Evolutionary conservation across 2,797 vertebrate species (phyloP), one percentile per base, ranked within the genome.

Genomic region (Eulemur coronatus): DNA sequence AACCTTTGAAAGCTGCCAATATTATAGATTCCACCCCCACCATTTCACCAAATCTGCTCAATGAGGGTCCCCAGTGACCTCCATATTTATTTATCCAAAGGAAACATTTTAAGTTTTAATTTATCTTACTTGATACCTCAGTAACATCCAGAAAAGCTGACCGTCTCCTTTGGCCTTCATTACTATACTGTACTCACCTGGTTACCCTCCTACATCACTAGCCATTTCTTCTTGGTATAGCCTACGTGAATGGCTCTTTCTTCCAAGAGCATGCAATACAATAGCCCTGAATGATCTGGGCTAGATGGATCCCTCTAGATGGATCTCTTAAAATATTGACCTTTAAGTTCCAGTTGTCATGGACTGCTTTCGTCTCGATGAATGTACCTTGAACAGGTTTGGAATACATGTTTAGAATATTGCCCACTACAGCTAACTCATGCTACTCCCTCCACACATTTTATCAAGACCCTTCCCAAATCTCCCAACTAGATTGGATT

Each of bases 41-140:
- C 75, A 26, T 75, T 89, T 87, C 70, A 92, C 57, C 85, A 96
- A 65, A 97, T 87, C 94, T 93, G 94, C 89, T 96, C 97, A 93
- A 6, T 78, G 85, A 95, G 81, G 88, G 88, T 91, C 78, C 70
- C 96, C 33, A 9, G 67, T 94, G 96, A 97, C 92, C 97, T 81
- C 63, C 18, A 30, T 48, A 90, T 76, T 94, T 82, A 86, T 61
- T 89, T 96, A 76, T 38, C 69, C 70, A 73, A 84, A 76, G 28
- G 48, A 70, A 26, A 67, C 75, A 30, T 72, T 97, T 94, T 65
- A 63, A 48, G 38, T n/a, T 61, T 91, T 91, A 73, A 89, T 22
- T 85, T n/a, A 33, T 52, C 61, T 78, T 52, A 72, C 43, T 86
- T 80, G 84, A 89, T 90, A 95, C 50, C 82, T 84, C 26, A 26